Base-by-base conservation (phyloP, 2,113 vertebrate species). In the Gobio gobio region DNA sequence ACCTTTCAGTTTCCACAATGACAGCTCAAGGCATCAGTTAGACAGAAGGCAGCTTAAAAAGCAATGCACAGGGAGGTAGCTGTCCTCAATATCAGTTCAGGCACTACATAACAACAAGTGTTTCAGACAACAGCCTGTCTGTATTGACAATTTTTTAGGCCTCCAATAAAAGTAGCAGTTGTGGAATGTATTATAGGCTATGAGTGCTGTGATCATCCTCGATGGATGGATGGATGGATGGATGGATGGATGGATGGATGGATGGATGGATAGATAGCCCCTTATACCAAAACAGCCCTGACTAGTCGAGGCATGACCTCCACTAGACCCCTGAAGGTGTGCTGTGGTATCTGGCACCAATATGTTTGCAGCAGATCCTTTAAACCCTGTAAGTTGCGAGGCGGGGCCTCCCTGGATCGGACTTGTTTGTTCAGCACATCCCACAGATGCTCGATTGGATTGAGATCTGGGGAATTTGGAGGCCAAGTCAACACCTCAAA, bases 1-100 rank as follows among this genome's bases (percentile, higher is more conserved):
- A 75, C 47, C 74, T 82, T 79, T 77, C 56, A 83, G 87, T 77
- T 76, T 59, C 45, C 85, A 82, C 58, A 72, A 75, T 83, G 78
- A 83, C 74, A 63, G 84, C 84, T 88, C 13, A 26, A 80, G 87
- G 84, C 49, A 78, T 80, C 81, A 74, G 66, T 51, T 45, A 88
- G 51, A 72, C 63, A 86, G 84, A 86, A 80, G 78, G 81, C 68
- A 68, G 64, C 56, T 74, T 83, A 68, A 85, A 75, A 88, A 22
- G 59, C 12, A 51, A 59, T 79, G 33, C 63, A 79, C 64, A 75
- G 47, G 68, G 66, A 63, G 81, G 33, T 47, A 70, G n/a, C 29
- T 81, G 76, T 88, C 58, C 75, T 78, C 74, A 20, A 74, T 73
- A 54, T 63, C 49, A 56, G 56, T 45, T 78, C 51, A 26, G 59